Base-by-base conservation (phyloP, 2,888 invertebrate species). In the Drosophila nigricruria region DNA sequence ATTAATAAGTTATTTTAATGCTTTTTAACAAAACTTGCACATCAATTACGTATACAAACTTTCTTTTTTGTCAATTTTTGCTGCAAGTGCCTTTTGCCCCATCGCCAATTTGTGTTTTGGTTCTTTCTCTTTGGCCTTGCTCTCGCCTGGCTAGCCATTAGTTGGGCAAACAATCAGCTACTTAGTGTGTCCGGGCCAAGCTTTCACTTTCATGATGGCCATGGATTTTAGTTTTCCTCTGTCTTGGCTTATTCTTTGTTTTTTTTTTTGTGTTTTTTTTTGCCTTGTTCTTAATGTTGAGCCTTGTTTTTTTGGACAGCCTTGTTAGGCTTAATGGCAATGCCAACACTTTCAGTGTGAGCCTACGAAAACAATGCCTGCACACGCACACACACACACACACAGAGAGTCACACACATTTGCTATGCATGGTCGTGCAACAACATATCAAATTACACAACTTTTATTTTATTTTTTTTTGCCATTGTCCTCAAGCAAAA, bases 141-240 rank as follows among this genome's bases (percentile, higher is more conserved):
- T 25, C 58, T 45, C 30, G 27, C 23, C 18, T 20, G 40, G 40
- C 61, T 64, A 70, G 71, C 89, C 84, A 84, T 84, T 84, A 84
- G 84, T 76, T 84, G 79, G 53, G 82, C 89, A 84, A 84, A 84
- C 84, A 84, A 83, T 83, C 83, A 81, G 71, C 72, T 52, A 56
- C 68, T 71, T 54, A 47, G 52, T 60, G 18, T 18, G 30, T 18
- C 16, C 57, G 61, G 56, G 56, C 52, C 72, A 38, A 34, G 63
- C 34, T 61, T 57, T 66, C 27, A 25, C 59, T 30, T 36, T 36
- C 32, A 30, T 34, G 23, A 40, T 59, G 52, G 30, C 54, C 61
- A 42, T 61, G 54, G 18, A 18, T 47, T 20, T 42, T 50, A 42
- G 30, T 62, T 67, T 54, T 12, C 5, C 16, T 10, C n/a, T n/a